Evolutionary conservation across 2,113 vertebrate species (phyloP), one percentile per base, ranked within the genome.

Genomic region (Perccottus glenii): DNA sequence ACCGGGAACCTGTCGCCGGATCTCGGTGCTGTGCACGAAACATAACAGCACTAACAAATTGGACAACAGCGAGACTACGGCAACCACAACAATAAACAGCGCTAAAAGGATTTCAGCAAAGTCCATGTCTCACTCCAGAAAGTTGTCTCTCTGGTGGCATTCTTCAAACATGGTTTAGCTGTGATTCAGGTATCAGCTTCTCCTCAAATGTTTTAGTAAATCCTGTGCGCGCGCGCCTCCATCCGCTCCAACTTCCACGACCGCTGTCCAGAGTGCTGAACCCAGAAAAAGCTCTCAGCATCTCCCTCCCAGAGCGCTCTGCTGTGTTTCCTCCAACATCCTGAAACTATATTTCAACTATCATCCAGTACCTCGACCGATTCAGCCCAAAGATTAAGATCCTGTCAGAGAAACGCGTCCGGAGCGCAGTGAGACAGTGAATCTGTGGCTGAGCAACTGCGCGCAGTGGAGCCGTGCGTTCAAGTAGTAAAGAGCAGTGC

Each of bases 221-320:
- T 85, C 80, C 75, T n/a, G 75, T 32, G 64, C 55, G 69, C 60
- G 61, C 61, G 67, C 67, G 64, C 68, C 15, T 50, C 50, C 36
- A 64, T 64, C 73, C 71, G 55, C 75, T 81, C 83, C 72, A 79
- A 78, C 71, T 81, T 60, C 51, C 14, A 16, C 0, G 51, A 11
- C 90, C 77, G 91, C 94, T 95, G 91, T 94, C 94, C 95, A 86
- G 86, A 84, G 94, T 94, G 87, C 94, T 95, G 94, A 93, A 91
- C 3, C 67, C 9, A 44, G 58, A 46, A 49, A 45, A 40, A 62
- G 32, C 42, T 49, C 44, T 36, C 53, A 53, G 51, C 78, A 67
- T 83, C 51, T 33, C 57, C 32, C 45, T 32, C 50, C 27, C 59
- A 6, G 67, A 78, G 64, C 60, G 44, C 44, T 11, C n/a, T 32